Conservation (phyloP, 2,113 vertebrate genomes). For the Corythornis cristatus region DNA sequence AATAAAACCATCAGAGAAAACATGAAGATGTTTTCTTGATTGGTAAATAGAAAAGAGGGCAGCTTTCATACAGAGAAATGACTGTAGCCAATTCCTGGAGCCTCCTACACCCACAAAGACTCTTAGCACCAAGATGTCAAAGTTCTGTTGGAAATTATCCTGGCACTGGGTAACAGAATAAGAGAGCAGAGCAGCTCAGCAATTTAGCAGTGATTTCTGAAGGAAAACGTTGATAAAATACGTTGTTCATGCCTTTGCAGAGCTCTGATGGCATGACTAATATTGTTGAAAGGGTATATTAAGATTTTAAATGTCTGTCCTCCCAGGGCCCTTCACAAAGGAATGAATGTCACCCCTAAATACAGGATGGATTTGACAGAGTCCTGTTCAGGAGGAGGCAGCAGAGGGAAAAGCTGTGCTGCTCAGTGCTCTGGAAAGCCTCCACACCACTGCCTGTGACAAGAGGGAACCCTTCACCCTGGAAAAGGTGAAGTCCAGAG, state of each 20-base stretch:
- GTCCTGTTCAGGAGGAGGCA: not conserved
- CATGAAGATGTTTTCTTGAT: not conserved
- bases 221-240: not conserved
- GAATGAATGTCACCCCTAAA: not conserved
- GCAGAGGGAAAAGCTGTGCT: not conserved
- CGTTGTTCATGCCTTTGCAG: not conserved
- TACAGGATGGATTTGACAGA: not conserved
- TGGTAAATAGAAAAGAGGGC: not conserved
- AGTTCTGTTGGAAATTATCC: not conserved
- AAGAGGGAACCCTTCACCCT: not conserved
- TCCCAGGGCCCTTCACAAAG: not conserved
- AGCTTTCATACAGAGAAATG: not conserved
- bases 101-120: rapidly evolving
- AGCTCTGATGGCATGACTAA: not conserved
- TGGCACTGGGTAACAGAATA: not conserved
- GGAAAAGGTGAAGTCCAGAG: not conserved
- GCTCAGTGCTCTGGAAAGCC: not conserved
- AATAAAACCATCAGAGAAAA: not conserved
- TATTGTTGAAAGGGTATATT: not conserved
- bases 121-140: not conserved
- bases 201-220: not conserved
- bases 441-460: not conserved
- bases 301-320: not conserved
- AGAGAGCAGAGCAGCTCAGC: not conserved
- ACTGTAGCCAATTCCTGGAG: not conserved